Evolutionary conservation across 1,140 invertebrate species (phyloP).

Genomic region (Aphelinus certus): DNA sequence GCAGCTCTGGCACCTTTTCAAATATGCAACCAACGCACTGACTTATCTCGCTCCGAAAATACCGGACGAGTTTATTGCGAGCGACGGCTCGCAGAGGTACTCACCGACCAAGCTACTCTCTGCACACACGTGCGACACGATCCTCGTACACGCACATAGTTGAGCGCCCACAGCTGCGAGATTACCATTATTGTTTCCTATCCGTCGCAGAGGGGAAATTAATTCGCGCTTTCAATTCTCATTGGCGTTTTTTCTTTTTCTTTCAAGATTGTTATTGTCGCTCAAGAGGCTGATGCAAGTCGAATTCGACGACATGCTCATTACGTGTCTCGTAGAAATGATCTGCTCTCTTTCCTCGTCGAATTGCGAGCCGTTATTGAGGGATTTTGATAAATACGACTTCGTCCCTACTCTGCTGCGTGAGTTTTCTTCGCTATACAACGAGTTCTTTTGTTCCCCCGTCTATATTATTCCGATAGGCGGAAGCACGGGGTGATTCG

Average conservation of each 20-base stretch:
- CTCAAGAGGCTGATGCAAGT: slow-evolving; percentile 41
- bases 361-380: slow-evolving; percentile 34
- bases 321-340: slow-evolving; percentile 41
- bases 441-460: too few relatives aligned
- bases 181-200: background rate
- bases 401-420: slow-evolving; percentile 42
- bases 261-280: slow-evolving; percentile 46
- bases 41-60: slow-evolving; percentile 48
- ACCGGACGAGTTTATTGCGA: slow-evolving; percentile 48
- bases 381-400: slow-evolving; percentile 41
- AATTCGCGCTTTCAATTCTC: background rate
- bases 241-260: background rate
- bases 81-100: slow-evolving; percentile 45
- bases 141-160: too few relatives aligned
- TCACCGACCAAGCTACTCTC: background rate
- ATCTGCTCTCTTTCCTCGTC: slow-evolving; percentile 46
- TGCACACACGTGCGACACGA: too few relatives aligned
- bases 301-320: slow-evolving; percentile 38
- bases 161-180: too few relatives aligned
- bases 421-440: slow-evolving; percentile 31
- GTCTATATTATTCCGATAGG: too few relatives aligned
- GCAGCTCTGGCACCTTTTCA: slow-evolving; percentile 48
- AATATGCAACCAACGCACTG: slow-evolving; percentile 45
- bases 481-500: too few relatives aligned
- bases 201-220: too few relatives aligned